Evolutionary conservation across 2,113 vertebrate species (phyloP).

Genomic region (Strix uralensis): DNA sequence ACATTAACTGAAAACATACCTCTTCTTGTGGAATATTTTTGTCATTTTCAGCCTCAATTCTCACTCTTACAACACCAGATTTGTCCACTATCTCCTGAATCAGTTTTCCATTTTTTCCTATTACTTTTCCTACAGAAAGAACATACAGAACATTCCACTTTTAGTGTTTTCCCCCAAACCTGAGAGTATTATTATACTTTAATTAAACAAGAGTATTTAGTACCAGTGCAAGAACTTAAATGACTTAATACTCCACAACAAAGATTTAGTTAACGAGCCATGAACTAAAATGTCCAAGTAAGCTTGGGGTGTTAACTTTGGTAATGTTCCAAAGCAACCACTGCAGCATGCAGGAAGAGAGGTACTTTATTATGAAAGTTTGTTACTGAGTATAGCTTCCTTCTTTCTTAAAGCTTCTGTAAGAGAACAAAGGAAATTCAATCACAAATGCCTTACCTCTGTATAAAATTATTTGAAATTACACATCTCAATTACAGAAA

Average conservation of each 20-base stretch:
- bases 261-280: background rate
- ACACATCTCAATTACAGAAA: background rate
- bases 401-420: background rate
- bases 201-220: background rate
- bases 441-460: background rate
- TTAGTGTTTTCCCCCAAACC: background rate
- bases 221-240: background rate
- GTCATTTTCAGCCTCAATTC: conserved; percentile 97
- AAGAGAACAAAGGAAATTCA: background rate
- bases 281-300: background rate
- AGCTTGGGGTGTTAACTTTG: background rate
- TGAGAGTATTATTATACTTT: background rate
- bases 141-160: background rate
- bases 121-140: conserved; percentile 89
- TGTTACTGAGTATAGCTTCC: background rate
- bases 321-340: background rate
- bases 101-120: conserved; percentile 98
- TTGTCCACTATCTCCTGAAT: conserved; percentile 99
- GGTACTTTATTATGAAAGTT: background rate
- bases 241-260: background rate
- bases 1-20: conserved; percentile 73
- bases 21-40: conserved; percentile 92
- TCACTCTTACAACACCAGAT: conserved; percentile 95
- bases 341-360: background rate
- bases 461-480: background rate